Conservation (phyloP, 2,113 vertebrate genomes). For the Callopanchax toddi region DNA sequence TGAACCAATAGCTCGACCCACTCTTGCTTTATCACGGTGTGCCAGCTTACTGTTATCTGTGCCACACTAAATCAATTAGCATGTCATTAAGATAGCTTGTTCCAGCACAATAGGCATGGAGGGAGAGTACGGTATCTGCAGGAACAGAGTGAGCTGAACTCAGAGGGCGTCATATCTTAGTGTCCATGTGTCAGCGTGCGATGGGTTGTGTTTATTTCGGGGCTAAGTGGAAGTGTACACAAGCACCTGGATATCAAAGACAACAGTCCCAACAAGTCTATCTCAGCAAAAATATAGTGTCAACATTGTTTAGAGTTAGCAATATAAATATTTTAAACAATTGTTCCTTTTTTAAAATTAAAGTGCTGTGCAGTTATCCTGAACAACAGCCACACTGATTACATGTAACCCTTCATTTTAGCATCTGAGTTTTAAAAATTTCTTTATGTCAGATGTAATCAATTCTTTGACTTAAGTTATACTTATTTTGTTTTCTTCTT, state of each 20-base stretch:
- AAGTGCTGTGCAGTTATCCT: constrained; percentile 15
- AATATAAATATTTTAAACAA: no score
- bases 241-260: constrained; percentile 26
- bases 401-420: constrained; percentile 14
- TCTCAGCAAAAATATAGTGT: constrained; percentile 5
- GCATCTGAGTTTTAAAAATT: constrained; percentile 29
- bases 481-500: constrained; percentile 10
- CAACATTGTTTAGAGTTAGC: not conserved
- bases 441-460: constrained; percentile 30
- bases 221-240: constrained; percentile 19
- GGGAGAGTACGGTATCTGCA: constrained; percentile 60
- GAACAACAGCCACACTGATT: constrained; percentile 17
- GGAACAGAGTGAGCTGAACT: constrained; percentile 38
- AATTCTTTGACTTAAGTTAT: constrained; percentile 5
- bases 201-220: constrained; percentile 32
- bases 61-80: constrained; percentile 80
- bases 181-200: constrained; percentile 41
- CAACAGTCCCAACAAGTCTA: constrained; percentile 7
- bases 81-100: constrained; percentile 81
- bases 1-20: constrained; percentile 61
- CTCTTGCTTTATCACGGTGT: constrained; percentile 69
- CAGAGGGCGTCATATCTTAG: constrained; percentile 63
- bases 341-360: not conserved
- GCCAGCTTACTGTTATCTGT: constrained; percentile 73
- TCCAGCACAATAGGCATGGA: constrained; percentile 70